phyloP scores from a whole-genome alignment of 2,113 vertebrate genomes.

The Hypocryptadius cinnamomeus region DNA sequence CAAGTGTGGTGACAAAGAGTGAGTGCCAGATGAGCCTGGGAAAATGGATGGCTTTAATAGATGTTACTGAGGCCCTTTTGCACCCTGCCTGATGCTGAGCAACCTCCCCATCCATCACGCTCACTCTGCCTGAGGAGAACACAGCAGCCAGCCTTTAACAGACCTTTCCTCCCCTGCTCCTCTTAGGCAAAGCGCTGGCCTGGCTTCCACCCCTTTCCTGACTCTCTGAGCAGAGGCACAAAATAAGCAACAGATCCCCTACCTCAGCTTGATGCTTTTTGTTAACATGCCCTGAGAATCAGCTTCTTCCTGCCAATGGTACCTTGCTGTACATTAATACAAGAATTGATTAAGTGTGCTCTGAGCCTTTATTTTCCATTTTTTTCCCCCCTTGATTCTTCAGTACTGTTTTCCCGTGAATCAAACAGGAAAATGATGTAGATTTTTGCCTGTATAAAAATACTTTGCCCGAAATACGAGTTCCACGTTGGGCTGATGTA shows the following conservation, averaged over 20 bases:
- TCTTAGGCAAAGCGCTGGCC: not conserved
- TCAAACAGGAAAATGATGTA: not conserved
- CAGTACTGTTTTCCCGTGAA: not conserved
- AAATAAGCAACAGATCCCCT: not conserved
- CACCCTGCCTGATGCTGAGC: slow-evolving; percentile 3
- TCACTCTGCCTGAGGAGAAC: not conserved
- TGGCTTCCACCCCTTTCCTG: not conserved
- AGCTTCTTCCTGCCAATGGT: not conserved
- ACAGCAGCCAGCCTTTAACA: not conserved
- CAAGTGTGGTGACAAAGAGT: slow-evolving; percentile 53
- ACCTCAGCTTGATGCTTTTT: not conserved
- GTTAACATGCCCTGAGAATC: not conserved
- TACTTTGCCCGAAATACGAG: not conserved
- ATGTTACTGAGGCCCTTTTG: not conserved
- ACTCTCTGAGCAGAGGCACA: not conserved
- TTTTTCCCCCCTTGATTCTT: not conserved
- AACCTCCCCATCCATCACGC: slow-evolving; percentile 35
- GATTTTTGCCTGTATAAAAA: slow-evolving; percentile 2
- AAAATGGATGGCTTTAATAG: slow-evolving; percentile 57
- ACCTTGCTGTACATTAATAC: not conserved
- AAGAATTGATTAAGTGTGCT: not conserved
- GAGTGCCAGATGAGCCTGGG: slow-evolving; percentile 23
- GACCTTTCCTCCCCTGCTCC: not conserved
- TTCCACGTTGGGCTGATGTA: not conserved
- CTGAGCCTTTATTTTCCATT: not conserved